Evolutionary conservation across 1,140 invertebrate genomes (phyloP), one percentile per base, ranked within the genome.

Genomic region (Eciton burchellii): DNA sequence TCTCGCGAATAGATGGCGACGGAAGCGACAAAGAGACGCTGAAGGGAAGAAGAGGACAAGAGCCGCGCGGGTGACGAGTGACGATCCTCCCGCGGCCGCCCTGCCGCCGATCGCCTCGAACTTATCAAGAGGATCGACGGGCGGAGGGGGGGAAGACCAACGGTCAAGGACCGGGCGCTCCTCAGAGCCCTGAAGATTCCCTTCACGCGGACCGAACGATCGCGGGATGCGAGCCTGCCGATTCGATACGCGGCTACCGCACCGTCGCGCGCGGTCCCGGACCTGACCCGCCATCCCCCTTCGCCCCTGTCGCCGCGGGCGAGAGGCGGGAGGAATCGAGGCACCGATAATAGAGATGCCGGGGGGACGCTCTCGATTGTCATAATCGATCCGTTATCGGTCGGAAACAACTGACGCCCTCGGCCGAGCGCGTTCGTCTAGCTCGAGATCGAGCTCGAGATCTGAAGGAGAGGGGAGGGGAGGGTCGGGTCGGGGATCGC

Each of bases 111-210:
- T 76, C 24, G 68, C 65, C 73, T 41, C 70, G n/a, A 83, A 83
- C 81, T 88, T 85, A 88, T 88, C 85, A 88, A 88, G 84, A 73
- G 56, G 74, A 88, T 88, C 86, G n/a, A 76, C 49, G 81, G 45
- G n/a, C n/a, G n/a, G n/a, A n/a, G n/a, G n/a, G n/a, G n/a, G n/a
- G n/a, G n/a, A n/a, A n/a, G n/a, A n/a, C 60, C 81, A 83, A 83
- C 73, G 74, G 86, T 85, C 87, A 88, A 88, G 87, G 87, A 88
- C 83, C 86, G 19, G 26, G 56, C 79, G 72, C 57, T 87, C 63
- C 47, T 85, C 83, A 88, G 86, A 74, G 83, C 87, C 87, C 85
- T 88, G 84, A 88, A 88, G 88, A 81, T 88, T 76, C 72, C 72
- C 82, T 85, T n/a, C n/a, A n/a, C n/a, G n/a, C n/a, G n/a, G n/a